Base-by-base conservation (phyloP, 2,113 vertebrate genomes). In the Sapayoa aenigma region DNA sequence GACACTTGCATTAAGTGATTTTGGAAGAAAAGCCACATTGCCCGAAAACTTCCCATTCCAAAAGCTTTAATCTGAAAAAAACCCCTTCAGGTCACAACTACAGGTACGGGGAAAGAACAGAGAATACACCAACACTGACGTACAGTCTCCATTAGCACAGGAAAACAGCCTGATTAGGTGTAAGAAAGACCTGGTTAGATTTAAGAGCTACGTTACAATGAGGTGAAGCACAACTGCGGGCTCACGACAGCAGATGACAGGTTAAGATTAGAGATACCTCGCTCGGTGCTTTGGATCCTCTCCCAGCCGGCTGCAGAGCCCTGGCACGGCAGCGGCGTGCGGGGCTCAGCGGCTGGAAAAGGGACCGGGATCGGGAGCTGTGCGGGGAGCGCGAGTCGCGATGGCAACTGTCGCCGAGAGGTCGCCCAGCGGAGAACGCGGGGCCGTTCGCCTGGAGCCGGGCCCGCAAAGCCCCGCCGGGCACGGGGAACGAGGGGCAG, bases 121-220 rank as follows among this genome's bases (percentile, higher is more conserved):
- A 77, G 23, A 69, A 44, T 0, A 33, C 28, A 18, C 2, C 19
- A 19, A 14, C 42, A 4, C 24, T 16, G 39, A 24, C 41, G 37
- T 8, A 39, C 0, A n/a, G 35, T 6, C 27, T 41, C 31, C 50
- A 33, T 4, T 4, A 56, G 35, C 20, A 8, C 5, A 8, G 73
- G 35, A 23, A 47, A 65, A 15, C 3, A 30, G 47, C n/a, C 24
- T 17, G 13, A 52, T 31, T 13, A 21, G 23, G 5, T 3, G 3
- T 1, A 28, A 52, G 12, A 44, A 60, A 76, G 24, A 24, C 24
- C 52, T 9, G 46, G 46, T 47, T 47, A 22, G 46, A 14, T 47
- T 53, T 12, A 30, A 25, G 14, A 1, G 22, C 23, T 28, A 52
- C 35, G 14, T 59, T 22, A 20, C 20, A 44, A 27, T 1, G 28